Evolutionary conservation across 2,113 vertebrate species (phyloP).

Genomic region (Cryptomyrus ogoouensis): DNA sequence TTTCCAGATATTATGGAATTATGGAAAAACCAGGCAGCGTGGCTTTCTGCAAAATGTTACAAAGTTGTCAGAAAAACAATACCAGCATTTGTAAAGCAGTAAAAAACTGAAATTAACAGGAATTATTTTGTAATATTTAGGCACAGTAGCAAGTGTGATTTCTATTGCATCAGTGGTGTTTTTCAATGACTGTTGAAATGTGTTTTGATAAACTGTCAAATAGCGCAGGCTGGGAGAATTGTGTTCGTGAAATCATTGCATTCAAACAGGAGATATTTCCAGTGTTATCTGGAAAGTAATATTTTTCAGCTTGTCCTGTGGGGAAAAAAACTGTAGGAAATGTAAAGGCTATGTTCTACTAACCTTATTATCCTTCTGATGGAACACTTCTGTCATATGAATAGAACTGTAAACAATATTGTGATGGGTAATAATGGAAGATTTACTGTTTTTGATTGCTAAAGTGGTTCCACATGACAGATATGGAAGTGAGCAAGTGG

Average conservation of each 20-base stretch:
- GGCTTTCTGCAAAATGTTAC: not conserved
- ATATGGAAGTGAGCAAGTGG: not conserved
- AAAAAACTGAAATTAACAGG: not conserved
- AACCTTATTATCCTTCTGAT: not conserved
- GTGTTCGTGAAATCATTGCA: not conserved
- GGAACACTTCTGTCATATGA: not conserved
- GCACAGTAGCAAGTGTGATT: not conserved
- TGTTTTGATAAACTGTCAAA: not conserved
- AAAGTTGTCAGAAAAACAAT: not conserved
- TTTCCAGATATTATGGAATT: not conserved
- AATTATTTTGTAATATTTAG: not conserved
- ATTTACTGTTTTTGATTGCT: not conserved
- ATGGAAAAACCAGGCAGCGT: not conserved
- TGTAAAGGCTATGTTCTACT: not conserved
- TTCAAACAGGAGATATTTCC: not conserved
- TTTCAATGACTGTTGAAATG: not conserved
- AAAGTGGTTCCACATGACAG: not conserved
- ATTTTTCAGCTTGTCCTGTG: not conserved
- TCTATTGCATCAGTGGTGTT: not conserved
- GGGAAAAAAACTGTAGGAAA: not conserved
- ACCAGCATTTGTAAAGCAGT: not conserved
- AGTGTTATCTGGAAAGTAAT: not conserved
- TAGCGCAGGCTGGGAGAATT: not conserved
- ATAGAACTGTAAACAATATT: not conserved
- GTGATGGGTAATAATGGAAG: not conserved